Base-by-base conservation (phyloP, 2,113 vertebrate genomes). In the Leiothrix lutea region DNA sequence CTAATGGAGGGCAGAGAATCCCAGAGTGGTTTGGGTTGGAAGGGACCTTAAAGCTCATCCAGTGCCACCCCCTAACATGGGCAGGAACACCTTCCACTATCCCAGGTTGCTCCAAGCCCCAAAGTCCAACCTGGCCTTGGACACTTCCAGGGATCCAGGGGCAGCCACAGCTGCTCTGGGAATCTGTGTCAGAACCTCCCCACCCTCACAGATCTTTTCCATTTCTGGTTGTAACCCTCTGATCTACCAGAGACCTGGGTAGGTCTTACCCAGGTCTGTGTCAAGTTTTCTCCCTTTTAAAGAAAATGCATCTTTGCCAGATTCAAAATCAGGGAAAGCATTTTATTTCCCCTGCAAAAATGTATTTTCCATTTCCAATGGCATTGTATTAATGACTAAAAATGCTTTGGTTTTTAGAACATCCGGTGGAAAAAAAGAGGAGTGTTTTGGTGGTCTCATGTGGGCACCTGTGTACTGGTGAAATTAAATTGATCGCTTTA, bases 121-220 rank as follows among this genome's bases (percentile, higher is more conserved):
- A 0, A n/a, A n/a, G n/a, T 40, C 50, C 15, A 42, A 0, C 35
- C 40, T 40, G 35, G 24, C 35, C 50, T 65, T 40, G 60, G 51
- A 0, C 35, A 74, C 35, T 84, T 0, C 28, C 69, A n/a, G 57
- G 48, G 40, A 47, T 64, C 18, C 48, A 38, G n/a, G 28, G 0
- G 36, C 36, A 64, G 58, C 58, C 58, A 1, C 18, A 56, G 56
- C 66, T 73, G 0, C 60, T 56, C 42, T 40, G 60, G 33, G 15
- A 0, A n/a, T 1, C 48, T 74, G 26, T 72, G 11, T 29, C n/a
- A 45, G 22, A 2, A 1, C 35, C 9, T 58, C 1, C 44, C 21
- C 42, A 57, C 12, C 42, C 24, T 85, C 10, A 6, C 35, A 44
- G 31, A 57, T 16, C 24, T 66, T 74, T 57, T 57, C 11, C 25